Conservation (phyloP, 2,113 vertebrate genomes). For the Nicator chloris region DNA sequence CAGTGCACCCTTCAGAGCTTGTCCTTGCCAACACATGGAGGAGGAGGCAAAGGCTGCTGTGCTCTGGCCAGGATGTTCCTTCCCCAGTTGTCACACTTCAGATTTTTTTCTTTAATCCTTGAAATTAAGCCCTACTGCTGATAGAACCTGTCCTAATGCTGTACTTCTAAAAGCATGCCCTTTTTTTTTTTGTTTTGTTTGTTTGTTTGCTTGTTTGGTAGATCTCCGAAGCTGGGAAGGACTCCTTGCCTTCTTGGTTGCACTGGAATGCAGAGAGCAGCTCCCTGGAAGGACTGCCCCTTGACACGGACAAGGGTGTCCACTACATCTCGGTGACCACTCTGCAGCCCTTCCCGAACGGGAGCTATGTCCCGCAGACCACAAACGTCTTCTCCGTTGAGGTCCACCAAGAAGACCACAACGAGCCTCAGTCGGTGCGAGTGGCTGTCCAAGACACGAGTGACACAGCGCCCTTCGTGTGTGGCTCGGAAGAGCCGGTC, state of each 20-base stretch:
- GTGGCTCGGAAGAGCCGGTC: conserved; percentile 83
- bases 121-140: background rate
- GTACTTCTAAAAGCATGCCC: background rate
- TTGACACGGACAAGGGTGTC: conserved; percentile 91
- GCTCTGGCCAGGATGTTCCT: background rate
- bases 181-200: too few relatives aligned
- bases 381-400: conserved; percentile 91
- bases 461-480: conserved; percentile 76
- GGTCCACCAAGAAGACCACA: conserved; percentile 91
- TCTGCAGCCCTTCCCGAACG: conserved; percentile 73
- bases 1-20: background rate
- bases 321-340: conserved; percentile 86
- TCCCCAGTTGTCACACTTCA: background rate
- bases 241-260: conserved; percentile 87
- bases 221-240: conserved; percentile 87
- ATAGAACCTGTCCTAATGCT: background rate
- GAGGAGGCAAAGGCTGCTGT: background rate
- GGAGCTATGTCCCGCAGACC: conserved; percentile 73
- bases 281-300: conserved; percentile 85
- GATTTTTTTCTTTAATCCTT: background rate
- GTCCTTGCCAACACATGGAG: accelerated
- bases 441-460: conserved; percentile 69
- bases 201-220: conserved; percentile 38
- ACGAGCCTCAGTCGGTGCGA: conserved; percentile 80
- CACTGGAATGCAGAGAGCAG: conserved; percentile 83